Conservation (phyloP, 2,113 vertebrate genomes). For the Oreochromis aureus region DNA sequence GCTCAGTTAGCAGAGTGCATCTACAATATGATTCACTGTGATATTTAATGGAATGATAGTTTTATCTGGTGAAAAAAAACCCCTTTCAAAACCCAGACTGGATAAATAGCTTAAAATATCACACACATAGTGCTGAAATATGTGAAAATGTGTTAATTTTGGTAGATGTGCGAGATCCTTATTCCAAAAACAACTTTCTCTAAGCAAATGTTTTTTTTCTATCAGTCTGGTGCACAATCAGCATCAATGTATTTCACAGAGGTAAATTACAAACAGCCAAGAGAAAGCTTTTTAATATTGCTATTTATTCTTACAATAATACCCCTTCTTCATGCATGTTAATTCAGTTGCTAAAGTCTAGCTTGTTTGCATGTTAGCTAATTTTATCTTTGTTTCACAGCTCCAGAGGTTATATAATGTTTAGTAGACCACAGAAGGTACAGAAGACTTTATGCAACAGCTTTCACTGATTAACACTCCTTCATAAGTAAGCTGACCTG, state of each 20-base stretch:
- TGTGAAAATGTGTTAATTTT: accelerated
- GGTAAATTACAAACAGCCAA: background rate
- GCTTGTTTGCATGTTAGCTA: background rate
- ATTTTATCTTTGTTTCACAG: background rate
- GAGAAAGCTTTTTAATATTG: background rate
- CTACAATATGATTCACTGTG: background rate
- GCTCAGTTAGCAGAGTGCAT: background rate
- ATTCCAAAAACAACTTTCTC: background rate
- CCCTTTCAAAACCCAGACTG: background rate
- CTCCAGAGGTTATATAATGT: background rate
- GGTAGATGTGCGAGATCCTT: background rate
- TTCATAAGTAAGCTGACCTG: background rate
- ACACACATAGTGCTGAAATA: background rate
- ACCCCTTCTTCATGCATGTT: background rate
- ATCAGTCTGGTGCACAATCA: background rate
- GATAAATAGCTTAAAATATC: background rate
- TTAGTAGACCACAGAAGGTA: background rate
- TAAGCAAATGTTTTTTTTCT: background rate
- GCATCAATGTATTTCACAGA: background rate
- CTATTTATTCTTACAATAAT: background rate
- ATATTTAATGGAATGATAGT: background rate
- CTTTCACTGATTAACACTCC: accelerated
- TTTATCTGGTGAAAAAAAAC: accelerated
- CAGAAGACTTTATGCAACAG: background rate
- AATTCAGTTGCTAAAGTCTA: background rate